Conservation (phyloP, 2,797 vertebrate genomes). For the Squalus acanthias region DNA sequence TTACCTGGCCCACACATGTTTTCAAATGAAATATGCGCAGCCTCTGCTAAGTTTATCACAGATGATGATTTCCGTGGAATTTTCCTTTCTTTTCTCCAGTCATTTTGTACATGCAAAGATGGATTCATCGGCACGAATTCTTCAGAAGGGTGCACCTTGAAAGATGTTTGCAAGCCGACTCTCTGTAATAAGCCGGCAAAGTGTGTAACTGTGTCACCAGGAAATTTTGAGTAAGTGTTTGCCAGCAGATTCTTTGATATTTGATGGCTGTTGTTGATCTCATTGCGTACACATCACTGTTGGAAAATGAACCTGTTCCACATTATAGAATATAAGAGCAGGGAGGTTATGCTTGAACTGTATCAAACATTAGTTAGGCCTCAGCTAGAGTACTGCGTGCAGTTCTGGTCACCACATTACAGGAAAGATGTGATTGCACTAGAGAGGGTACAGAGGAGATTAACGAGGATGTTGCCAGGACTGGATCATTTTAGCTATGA, state of each 20-base stretch:
- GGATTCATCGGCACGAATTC: slow-evolving; percentile 56
- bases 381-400: no score
- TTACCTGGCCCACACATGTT: no score
- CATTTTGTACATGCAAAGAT: slow-evolving; percentile 68
- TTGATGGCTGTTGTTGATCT: neutral
- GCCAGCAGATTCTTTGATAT: neutral
- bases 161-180: slow-evolving; percentile 53
- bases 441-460: no score
- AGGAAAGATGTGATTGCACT: no score
- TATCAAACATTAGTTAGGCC: no score
- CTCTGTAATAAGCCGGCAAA: slow-evolving; percentile 64
- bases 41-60: neutral
- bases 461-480: no score
- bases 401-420: no score
- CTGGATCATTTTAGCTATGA: no score
- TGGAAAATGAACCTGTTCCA: neutral
- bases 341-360: no score
- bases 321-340: neutral
- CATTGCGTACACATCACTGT: neutral
- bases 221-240: slow-evolving; percentile 35
- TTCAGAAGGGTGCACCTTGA: slow-evolving; percentile 56
- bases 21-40: neutral
- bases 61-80: neutral
- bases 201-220: slow-evolving; percentile 53
- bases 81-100: slow-evolving; percentile 50